These are phyloP conservation scores for Hozukius guyotensis DNA, from an alignment of 2,797 vertebrate species.

Conservation along the genomic window DNA sequence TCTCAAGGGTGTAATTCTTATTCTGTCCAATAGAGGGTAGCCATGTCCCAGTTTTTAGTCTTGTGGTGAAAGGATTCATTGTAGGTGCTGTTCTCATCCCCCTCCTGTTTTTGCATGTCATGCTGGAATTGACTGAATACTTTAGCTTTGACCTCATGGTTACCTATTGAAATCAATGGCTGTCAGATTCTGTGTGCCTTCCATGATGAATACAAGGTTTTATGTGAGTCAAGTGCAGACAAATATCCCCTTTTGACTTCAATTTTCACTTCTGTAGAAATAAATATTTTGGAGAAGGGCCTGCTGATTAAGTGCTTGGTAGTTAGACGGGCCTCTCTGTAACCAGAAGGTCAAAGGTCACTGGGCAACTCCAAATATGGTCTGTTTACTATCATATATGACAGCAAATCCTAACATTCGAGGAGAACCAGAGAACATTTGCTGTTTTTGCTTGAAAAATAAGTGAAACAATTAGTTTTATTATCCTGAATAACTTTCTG, in stretches of 20 bases:
- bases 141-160: constrained; percentile 1
- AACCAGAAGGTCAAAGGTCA: neutral
- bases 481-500: no score
- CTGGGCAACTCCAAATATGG: no score
- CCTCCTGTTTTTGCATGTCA: constrained; percentile 2
- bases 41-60: neutral
- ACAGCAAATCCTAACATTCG: no score
- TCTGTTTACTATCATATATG: no score
- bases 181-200: neutral
- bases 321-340: neutral
- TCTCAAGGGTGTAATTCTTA: constrained; percentile 21
- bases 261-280: neutral
- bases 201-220: neutral
- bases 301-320: neutral
- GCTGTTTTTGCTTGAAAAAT: no score
- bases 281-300: neutral
- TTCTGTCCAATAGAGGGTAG: constrained; percentile 56
- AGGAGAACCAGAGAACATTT: no score
- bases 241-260: neutral
- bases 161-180: constrained; percentile 4
- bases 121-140: constrained; percentile 1
- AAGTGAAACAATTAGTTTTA: no score
- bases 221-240: neutral
- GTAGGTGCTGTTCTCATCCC: neutral
- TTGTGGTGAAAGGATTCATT: constrained; percentile 20